Evolutionary conservation across 1,140 invertebrate genomes (phyloP).

Genomic region (Cyclina sinensis): DNA sequence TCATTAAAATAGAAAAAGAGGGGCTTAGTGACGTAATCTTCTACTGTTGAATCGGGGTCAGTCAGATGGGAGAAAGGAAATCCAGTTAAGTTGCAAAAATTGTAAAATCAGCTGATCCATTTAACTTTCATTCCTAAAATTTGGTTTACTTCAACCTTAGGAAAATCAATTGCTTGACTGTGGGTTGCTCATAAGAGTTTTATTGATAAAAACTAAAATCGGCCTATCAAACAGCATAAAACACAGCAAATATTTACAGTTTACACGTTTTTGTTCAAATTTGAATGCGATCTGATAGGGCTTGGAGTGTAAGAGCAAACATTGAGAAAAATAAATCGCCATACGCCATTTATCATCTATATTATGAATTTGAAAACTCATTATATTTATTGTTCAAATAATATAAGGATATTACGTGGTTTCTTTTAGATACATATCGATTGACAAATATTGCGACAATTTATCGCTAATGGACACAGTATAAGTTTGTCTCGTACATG

Average conservation of each 20-base stretch:
- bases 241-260: not conserved
- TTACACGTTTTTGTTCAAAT: constrained; percentile 16
- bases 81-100: no score
- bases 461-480: no score
- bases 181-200: not conserved
- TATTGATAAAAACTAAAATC: constrained; percentile 22
- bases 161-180: not conserved
- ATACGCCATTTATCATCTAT: not conserved
- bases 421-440: no score
- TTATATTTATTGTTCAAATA: not conserved
- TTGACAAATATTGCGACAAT: no score
- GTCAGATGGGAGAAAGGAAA: no score
- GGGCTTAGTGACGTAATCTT: no score
- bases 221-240: not conserved
- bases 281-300: not conserved
- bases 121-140: no score
- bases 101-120: no score
- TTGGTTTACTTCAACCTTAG: not conserved
- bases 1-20: no score
- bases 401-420: no score
- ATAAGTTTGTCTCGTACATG: no score
- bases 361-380: not conserved
- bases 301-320: not conserved
- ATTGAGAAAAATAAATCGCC: not conserved
- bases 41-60: no score